Percentiles rank a stretch among this genome's conserved stretches.
These are phyloP conservation scores for Notothenia coriiceps DNA, from an alignment of 2,113 vertebrate genomes.

Conservation along the genomic window DNA sequence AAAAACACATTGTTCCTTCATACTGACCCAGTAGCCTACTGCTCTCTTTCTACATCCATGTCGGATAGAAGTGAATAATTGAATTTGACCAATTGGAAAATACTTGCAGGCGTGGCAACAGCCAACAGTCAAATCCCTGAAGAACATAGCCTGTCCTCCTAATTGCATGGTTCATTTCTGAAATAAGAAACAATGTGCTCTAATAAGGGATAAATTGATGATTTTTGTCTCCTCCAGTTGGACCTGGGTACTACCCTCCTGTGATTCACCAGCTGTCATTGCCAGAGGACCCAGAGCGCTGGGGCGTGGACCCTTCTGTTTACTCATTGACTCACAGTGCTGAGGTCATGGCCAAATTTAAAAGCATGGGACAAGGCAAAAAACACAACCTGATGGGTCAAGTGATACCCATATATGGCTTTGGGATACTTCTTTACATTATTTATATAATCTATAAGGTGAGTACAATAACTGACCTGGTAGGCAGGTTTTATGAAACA, in stretches of 20 bases:
- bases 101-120: neutral
- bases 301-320: constrained; percentile 69
- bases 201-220: neutral
- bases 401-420: constrained; percentile 95
- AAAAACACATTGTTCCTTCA: neutral
- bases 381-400: constrained; percentile 91
- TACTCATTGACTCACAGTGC: constrained; percentile 85
- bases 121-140: no score
- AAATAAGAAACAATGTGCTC: neutral
- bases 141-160: neutral
- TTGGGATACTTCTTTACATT: constrained; percentile 96
- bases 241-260: constrained; percentile 86
- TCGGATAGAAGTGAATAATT: neutral
- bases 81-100: neutral
- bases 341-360: constrained; percentile 87
- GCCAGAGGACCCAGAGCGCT: constrained; percentile 70
- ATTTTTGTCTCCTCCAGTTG: constrained; percentile 79
- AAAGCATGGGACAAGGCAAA: constrained; percentile 70
- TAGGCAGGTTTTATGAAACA: neutral
- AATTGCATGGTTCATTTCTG: neutral
- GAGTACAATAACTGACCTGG: constrained; percentile 21
- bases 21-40: no score
- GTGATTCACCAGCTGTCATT: constrained; percentile 77
- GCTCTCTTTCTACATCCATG: no score
- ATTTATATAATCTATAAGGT: constrained; percentile 97